Percentiles rank a stretch among this genome's conserved stretches.
Conservation (phyloP, 1,140 invertebrate genomes). For the Apis florea region DNA sequence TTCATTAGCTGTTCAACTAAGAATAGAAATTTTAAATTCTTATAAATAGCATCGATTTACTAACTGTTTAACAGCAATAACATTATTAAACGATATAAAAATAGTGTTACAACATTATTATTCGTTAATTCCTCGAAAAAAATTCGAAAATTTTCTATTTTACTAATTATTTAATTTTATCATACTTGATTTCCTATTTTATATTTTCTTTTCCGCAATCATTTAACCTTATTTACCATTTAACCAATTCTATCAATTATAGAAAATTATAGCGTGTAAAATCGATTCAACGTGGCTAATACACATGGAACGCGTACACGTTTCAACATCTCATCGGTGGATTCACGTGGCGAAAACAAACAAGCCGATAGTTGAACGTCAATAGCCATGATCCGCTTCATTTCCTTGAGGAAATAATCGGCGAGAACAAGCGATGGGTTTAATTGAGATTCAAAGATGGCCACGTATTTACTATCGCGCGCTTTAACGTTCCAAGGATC, state of each 20-base stretch:
- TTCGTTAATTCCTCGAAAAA: no score
- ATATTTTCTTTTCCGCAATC: no score
- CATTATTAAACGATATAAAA: no score
- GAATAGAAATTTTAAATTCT: no score
- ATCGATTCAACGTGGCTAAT: not conserved
- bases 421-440: not conserved
- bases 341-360: constrained; percentile 6
- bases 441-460: constrained; percentile 24
- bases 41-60: no score
- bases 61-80: no score
- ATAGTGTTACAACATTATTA: no score
- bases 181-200: no score
- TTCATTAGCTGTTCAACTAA: no score
- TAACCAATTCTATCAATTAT: not conserved
- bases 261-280: not conserved
- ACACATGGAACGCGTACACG: not conserved
- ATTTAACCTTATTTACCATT: not conserved
- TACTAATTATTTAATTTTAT: no score
- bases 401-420: constrained; percentile 38
- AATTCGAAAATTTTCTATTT: no score
- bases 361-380: constrained; percentile 8
- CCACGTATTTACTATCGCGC: constrained; percentile 20
- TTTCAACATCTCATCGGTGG: not conserved
- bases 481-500: constrained; percentile 25
- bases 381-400: constrained; percentile 19